Evolutionary conservation across 2,797 vertebrate genomes (phyloP).

Genomic region (Scolopax bukidnonensis): DNA sequence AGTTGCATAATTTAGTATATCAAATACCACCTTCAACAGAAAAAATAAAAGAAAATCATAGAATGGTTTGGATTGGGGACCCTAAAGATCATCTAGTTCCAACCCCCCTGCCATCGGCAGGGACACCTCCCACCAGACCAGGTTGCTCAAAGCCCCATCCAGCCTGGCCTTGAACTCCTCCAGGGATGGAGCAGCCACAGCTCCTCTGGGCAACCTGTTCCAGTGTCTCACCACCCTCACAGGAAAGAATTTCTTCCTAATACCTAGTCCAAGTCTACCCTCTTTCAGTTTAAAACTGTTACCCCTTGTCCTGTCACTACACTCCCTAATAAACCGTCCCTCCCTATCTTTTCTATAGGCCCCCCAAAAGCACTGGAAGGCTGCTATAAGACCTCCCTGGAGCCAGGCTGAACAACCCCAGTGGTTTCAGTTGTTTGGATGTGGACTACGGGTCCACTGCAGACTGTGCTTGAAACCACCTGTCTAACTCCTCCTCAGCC

Average conservation of each 20-base stretch:
- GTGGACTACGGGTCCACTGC: background rate
- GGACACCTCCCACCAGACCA: background rate
- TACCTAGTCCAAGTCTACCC: background rate
- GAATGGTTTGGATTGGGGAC: background rate
- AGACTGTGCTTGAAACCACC: background rate
- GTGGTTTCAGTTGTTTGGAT: background rate
- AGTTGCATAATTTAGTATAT: slow-evolving; percentile 7
- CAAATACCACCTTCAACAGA: slow-evolving; percentile 7
- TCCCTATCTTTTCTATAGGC: background rate
- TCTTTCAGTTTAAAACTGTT: background rate
- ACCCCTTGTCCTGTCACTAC: background rate
- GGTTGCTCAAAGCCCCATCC: background rate
- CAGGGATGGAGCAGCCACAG: background rate
- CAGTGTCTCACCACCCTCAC: background rate
- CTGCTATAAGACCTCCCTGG: background rate
- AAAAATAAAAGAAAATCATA: background rate
- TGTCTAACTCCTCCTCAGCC: background rate
- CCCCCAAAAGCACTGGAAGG: no score
- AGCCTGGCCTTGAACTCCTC: background rate
- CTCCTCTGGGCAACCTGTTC: background rate
- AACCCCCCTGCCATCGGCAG: background rate
- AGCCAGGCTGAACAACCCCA: background rate
- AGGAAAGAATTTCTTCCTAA: background rate
- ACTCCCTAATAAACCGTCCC: background rate
- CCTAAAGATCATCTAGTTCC: background rate